A percentile compares a stretch with the other conserved stretches of the same genome.
phyloP scores from a whole-genome alignment of 1,140 invertebrate genomes.

The Atta colombica region DNA sequence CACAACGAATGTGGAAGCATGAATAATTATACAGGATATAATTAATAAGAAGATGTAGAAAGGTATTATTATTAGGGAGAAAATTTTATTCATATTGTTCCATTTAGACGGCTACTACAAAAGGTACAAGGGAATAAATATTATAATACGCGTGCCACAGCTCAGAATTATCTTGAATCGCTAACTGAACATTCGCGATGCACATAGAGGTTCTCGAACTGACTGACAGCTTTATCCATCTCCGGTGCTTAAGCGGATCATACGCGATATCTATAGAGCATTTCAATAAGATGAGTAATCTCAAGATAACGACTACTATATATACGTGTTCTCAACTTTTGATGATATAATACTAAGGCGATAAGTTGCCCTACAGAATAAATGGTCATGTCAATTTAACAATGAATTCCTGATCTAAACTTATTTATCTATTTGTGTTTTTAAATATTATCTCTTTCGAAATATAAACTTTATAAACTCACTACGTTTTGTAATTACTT shows the following conservation, averaged over 20 bases:
- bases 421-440: not conserved
- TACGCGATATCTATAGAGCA: constrained; percentile 46
- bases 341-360: not conserved
- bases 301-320: constrained; percentile 31
- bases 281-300: constrained; percentile 43
- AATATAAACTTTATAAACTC: not conserved
- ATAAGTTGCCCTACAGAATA: not conserved
- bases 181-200: constrained; percentile 51
- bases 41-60: constrained; percentile 3
- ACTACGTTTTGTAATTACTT: not conserved
- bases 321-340: constrained; percentile 6
- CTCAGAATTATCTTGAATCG: constrained; percentile 27
- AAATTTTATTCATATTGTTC: not conserved
- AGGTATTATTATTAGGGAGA: constrained; percentile 4
- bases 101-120: not conserved
- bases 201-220: constrained; percentile 24
- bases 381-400: not conserved
- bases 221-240: constrained; percentile 58
- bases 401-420: not conserved
- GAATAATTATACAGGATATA: constrained; percentile 15
- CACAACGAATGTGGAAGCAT: not conserved
- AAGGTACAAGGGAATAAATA: constrained; percentile 7
- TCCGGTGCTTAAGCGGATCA: constrained; percentile 42
- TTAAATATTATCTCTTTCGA: not conserved
- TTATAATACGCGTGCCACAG: not conserved